These are phyloP conservation scores for Drosophila silvestris DNA, from an alignment of 2,888 invertebrate species.

Conservation along the genomic window DNA sequence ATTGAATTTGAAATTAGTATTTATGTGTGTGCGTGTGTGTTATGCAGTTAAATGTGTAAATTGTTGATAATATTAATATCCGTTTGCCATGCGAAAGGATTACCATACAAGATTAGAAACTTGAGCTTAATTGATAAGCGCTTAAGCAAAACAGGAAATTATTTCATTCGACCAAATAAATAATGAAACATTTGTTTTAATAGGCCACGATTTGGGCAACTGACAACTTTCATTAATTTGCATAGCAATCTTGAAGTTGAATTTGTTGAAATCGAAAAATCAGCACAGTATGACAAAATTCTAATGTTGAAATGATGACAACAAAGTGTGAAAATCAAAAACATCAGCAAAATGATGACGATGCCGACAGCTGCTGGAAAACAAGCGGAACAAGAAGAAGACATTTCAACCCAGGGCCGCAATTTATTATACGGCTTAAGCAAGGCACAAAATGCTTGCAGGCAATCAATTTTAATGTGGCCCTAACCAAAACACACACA, in stretches of 20 bases:
- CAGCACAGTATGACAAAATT: constrained; percentile 18
- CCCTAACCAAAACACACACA: constrained; percentile 30
- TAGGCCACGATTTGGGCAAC: constrained; percentile 38
- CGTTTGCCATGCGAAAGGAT: constrained; percentile 68
- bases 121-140: constrained; percentile 60
- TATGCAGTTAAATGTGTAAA: constrained; percentile 43
- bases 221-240: constrained; percentile 27
- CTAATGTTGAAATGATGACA: constrained; percentile 29
- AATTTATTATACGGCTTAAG: constrained; percentile 56
- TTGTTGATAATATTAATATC: constrained; percentile 79
- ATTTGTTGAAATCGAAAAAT: constrained; percentile 22
- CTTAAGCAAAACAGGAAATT: constrained; percentile 68
- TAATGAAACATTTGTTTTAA: constrained; percentile 63
- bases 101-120: constrained; percentile 58
- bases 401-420: constrained; percentile 43
- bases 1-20: constrained; percentile 70
- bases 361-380: constrained; percentile 34
- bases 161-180: constrained; percentile 47
- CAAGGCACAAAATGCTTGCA: constrained; percentile 46
- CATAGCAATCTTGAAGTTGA: constrained; percentile 23
- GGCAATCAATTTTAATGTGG: constrained; percentile 80
- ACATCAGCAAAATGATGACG: constrained; percentile 39
- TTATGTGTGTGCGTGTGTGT: constrained; percentile 10
- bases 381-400: constrained; percentile 18
- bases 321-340: constrained; percentile 54